phyloP scores from a whole-genome alignment of 1,140 invertebrate genomes.

The Leptinotarsa defecta region DNA sequence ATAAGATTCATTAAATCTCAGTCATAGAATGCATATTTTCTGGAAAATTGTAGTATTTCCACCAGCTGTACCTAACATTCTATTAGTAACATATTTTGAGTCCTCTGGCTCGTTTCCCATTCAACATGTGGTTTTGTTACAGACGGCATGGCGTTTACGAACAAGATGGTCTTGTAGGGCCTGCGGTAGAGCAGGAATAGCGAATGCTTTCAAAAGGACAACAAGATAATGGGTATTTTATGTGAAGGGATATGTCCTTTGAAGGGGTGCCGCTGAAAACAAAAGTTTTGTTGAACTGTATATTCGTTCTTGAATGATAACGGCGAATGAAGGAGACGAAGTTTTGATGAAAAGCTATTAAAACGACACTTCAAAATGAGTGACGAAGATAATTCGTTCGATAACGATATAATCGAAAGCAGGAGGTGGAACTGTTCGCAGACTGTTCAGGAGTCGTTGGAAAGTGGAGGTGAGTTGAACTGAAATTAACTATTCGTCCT shows the following conservation, averaged over 20 bases:
- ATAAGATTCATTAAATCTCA: too few relatives aligned
- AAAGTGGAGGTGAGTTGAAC: not conserved
- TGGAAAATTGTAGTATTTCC: too few relatives aligned
- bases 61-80: too few relatives aligned
- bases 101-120: not conserved
- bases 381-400: not conserved
- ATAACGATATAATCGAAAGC: slow-evolving; percentile 7
- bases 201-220: not conserved
- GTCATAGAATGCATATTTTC: too few relatives aligned
- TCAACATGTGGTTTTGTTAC: slow-evolving; percentile 18
- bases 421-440: slow-evolving; percentile 8
- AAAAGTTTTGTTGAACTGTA: not conserved
- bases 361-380: not conserved
- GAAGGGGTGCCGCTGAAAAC: not conserved
- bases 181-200: slow-evolving; percentile 7
- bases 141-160: slow-evolving; percentile 1
- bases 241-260: not conserved
- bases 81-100: not conserved
- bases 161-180: not conserved
- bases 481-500: not conserved
- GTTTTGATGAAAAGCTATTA: not conserved
- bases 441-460: not conserved
- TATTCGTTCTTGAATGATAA: not conserved
- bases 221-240: not conserved
- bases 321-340: too few relatives aligned